Conservation (phyloP, 2,888 invertebrate species). For the Hypercompe scribonia region DNA sequence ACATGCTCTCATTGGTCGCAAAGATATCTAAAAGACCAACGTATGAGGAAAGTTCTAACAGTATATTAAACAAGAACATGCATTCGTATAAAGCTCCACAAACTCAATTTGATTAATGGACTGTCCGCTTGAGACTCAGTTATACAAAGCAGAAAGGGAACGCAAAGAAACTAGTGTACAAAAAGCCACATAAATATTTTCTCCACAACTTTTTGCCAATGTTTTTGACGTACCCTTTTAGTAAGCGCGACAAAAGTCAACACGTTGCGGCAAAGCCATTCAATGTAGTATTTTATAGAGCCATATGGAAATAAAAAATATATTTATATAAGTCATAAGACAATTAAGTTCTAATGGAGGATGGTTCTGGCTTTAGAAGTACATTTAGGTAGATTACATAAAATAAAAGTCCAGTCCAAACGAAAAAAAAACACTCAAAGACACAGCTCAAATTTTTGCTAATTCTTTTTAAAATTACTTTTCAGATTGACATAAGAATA, state of each 20-base stretch:
- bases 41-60: not conserved
- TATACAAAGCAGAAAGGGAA: constrained; percentile 30
- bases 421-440: not conserved
- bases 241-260: not conserved
- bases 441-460: not conserved
- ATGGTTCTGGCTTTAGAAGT: too few species aligned
- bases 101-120: constrained; percentile 49
- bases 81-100: constrained; percentile 19
- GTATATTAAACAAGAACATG: not conserved
- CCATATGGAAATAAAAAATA: not conserved
- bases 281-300: not conserved
- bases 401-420: too few species aligned
- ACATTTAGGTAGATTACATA: too few species aligned
- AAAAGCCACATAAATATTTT: constrained; percentile 31
- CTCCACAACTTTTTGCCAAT: constrained; percentile 5
- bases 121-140: constrained; percentile 33
- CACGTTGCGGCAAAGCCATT: not conserved
- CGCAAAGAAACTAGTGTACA: constrained; percentile 36
- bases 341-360: not conserved
- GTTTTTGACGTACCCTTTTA: constrained; percentile 8
- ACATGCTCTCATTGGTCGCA: not conserved
- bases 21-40: not conserved
- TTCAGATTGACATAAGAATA: not conserved
- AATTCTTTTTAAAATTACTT: not conserved
- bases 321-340: not conserved